Evolutionary conservation across 2,888 invertebrate genomes (phyloP), one percentile per base, ranked within the genome.

Genomic region (Apodemia duryi): DNA sequence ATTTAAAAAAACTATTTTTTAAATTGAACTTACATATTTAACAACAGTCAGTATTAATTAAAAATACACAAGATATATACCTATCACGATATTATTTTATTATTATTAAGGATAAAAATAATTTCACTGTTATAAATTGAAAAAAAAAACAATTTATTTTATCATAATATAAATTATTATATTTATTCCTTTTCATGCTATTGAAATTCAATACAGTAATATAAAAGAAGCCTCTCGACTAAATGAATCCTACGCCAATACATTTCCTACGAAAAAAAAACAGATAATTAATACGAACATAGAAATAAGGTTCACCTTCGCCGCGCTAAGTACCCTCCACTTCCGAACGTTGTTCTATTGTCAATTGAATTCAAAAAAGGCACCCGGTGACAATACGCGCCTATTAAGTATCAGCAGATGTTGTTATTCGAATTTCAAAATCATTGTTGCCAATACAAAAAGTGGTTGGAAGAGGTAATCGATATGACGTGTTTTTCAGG

Each of bases 391-490:
- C 86, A 82, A 84, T 83, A 79, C 79, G 70, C 72, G 73, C 74
- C 81, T 84, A 84, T 87, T 82, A 79, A 84, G 82, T 82, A 82
- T 82, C 84, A 84, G 83, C 88, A 88, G 88, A 87, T 88, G 88
- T 83, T 73, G 73, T 77, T 65, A 79, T 82, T 82, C 78, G 77
- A 82, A 81, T 82, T 78, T 82, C 80, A 80, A 84, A 86, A 86
- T 71, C 70, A 73, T 69, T 83, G 82, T 80, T 85, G 76, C 72
- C 77, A 73, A 68, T 74, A 75, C 81, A 78, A 77, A 81, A 78
- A 74, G 75, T 73, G 73, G 74, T 80, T 83, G 80, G 83, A 79
- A 83, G 81, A 81, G 76, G 77, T 73, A 75, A 72, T 77, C 70
- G 75, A 74, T 71, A 74, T 67, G 69, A 65, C 67, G 54, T 65